Conservation (phyloP, 2,797 vertebrate genomes). For the Leptodactylus fallax region DNA sequence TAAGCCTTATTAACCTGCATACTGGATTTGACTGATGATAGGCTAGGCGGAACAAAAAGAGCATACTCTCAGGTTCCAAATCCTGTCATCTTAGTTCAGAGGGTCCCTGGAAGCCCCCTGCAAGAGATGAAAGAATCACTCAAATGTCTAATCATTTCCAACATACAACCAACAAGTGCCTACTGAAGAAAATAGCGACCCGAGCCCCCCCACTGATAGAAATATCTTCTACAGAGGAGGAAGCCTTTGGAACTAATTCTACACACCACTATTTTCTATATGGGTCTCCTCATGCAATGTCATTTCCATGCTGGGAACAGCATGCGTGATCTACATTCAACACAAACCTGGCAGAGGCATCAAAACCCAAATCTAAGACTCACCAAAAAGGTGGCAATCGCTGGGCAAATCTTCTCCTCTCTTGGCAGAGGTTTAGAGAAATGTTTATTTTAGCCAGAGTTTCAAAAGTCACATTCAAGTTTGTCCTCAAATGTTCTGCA, state of each 20-base stretch:
- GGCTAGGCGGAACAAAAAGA: conserved; percentile 81
- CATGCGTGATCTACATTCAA: conserved; percentile 79
- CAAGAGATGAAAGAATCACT: conserved; percentile 83
- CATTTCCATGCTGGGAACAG: conserved; percentile 79
- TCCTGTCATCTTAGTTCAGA: conserved; percentile 81
- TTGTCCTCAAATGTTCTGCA: conserved; percentile 21
- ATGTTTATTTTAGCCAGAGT: neutral
- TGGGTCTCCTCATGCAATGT: conserved; percentile 75
- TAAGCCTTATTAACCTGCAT: conserved; percentile 87
- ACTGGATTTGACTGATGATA: conserved; percentile 82
- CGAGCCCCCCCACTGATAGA: conserved; percentile 88
- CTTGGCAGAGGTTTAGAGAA: conserved; percentile 43
- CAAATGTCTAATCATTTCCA: conserved; percentile 79
- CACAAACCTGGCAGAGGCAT: conserved; percentile 81
- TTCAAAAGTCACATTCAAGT: neutral
- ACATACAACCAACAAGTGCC: conserved; percentile 74
- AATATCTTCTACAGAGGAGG: conserved; percentile 82
- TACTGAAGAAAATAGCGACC: conserved; percentile 69
- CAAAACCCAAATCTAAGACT: conserved; percentile 70
- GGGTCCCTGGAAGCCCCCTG: conserved; percentile 76
- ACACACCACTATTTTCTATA: conserved; percentile 69
- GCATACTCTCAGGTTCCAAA: conserved; percentile 82
- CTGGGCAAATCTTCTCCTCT: conserved; percentile 66
- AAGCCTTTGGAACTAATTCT: conserved; percentile 69
- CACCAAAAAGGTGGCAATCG: conserved; percentile 82